Evolutionary conservation across 2,888 invertebrate species (phyloP).

Genomic region (Anodontia alba): DNA sequence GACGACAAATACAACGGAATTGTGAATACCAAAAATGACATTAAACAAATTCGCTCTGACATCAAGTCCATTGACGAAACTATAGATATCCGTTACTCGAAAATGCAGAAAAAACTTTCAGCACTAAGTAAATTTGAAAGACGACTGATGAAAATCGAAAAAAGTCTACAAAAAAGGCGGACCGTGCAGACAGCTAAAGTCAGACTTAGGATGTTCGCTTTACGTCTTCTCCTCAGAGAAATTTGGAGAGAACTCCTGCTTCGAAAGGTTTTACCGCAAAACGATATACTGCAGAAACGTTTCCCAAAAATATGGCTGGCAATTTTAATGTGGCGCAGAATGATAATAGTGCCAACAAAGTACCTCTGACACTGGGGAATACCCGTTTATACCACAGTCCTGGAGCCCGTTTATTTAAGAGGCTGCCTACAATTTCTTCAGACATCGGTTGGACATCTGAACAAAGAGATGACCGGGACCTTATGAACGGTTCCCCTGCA

Average conservation of each 20-base stretch:
- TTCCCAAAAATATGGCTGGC: background rate
- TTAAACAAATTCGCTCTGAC: background rate
- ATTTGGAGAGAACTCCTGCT: background rate
- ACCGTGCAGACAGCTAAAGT: background rate
- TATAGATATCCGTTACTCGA: background rate
- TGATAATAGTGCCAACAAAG: background rate
- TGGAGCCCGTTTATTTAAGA: background rate
- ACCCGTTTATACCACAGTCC: background rate
- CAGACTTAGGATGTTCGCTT: background rate
- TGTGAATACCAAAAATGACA: background rate
- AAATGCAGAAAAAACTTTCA: background rate
- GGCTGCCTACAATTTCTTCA: background rate
- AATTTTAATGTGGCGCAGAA: background rate
- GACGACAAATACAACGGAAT: background rate
- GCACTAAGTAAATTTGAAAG: background rate
- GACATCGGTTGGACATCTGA: background rate
- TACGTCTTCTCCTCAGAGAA: background rate
- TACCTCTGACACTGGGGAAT: background rate
- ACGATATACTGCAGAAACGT: background rate
- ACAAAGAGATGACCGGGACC: background rate
- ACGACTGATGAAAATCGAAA: background rate
- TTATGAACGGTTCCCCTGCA: too few relatives aligned
- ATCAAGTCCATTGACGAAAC: background rate
- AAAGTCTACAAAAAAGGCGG: background rate
- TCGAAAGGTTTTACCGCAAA: background rate